These are phyloP conservation scores for Allacma fusca DNA, from an alignment of 2,888 invertebrate species.

Conservation along the genomic window DNA sequence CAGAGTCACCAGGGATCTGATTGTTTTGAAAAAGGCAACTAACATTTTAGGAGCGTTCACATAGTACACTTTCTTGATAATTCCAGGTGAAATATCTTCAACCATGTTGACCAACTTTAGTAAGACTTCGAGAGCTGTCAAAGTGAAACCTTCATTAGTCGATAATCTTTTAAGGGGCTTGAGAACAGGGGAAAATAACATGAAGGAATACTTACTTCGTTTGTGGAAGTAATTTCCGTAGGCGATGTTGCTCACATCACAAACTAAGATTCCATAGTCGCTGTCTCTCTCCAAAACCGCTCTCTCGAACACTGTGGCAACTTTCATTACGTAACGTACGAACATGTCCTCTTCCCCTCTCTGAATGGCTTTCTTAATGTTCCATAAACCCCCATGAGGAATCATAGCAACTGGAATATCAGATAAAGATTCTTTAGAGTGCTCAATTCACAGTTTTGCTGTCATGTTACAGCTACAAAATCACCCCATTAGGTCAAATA, in stretches of 20 bases:
- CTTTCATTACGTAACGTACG: conserved; percentile 29
- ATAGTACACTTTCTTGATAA: conserved; percentile 35
- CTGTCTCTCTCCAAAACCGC: conserved; percentile 23
- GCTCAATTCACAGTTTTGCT: too few species aligned
- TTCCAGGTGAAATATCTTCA: conserved; percentile 29
- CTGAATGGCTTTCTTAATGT: conserved; percentile 38
- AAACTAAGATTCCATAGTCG: conserved; percentile 36
- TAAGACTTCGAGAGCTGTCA: conserved; percentile 14
- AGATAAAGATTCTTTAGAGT: not conserved
- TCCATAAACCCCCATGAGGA: conserved; percentile 40
- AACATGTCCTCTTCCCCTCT: conserved; percentile 37
- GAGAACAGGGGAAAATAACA: not conserved
- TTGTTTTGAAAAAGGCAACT: conserved; percentile 36
- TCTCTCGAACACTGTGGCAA: conserved; percentile 8
- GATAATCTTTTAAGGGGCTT: not conserved
- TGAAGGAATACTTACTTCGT: conserved; percentile 19
- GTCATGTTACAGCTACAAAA: not conserved
- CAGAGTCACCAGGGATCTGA: conserved; percentile 18
- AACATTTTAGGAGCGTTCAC: conserved; percentile 34
- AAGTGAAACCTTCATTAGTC: not conserved
- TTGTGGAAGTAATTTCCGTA: conserved; percentile 39
- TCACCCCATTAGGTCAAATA: too few species aligned
- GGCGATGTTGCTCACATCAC: conserved; percentile 32
- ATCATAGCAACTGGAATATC: conserved; percentile 30
- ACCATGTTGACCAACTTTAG: conserved; percentile 17